Evolutionary conservation across 1,140 invertebrate genomes (phyloP), one percentile per base, ranked within the genome.

Genomic region (Apis dorsata): DNA sequence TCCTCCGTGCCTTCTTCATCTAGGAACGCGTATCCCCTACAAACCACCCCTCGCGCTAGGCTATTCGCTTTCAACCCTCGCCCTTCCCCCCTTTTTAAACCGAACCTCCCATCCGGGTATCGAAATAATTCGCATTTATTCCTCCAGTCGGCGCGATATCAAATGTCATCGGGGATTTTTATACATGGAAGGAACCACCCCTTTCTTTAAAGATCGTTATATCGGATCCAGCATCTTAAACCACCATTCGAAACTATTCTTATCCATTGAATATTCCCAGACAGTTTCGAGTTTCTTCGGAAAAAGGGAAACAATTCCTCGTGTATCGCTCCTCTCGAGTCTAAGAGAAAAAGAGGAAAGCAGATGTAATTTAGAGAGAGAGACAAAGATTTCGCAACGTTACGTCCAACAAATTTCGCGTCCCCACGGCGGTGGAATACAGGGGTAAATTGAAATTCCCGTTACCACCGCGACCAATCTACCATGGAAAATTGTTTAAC

Each of bases 61-160:
- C 79, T 73, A 80, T 87, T 86, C 85, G 76, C 76, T 84, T 74
- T 71, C 73, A 77, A 86, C 68, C 68, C 70, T 79, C 69, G 68
- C 59, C 77, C 55, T 59, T 62, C 68, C 63, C 57, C n/a, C 8
- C 66, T 77, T 57, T 77, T 77, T 59, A 60, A 82, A 82, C 65
- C 55, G 73, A 60, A 66, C 51, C 79, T 75, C 63, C 79, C 57
- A 86, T 83, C 86, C 84, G 77, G 77, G 70, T 87, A 90, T 89
- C 79, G 81, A 73, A 87, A 88, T 87, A 91, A 90, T 89, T 90
- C 87, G 84, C 77, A 87, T 90, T 90, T 87, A 85, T 90, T 87
- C 88, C 68, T 79, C 24, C 24, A 24, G 24, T 24, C 24, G 24
- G 24, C 24, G 24, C 24, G 24, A 24, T 24, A 24, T 24, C 24